Evolutionary conservation across 1,140 invertebrate genomes (phyloP).

Genomic region (Drosophila santomea): DNA sequence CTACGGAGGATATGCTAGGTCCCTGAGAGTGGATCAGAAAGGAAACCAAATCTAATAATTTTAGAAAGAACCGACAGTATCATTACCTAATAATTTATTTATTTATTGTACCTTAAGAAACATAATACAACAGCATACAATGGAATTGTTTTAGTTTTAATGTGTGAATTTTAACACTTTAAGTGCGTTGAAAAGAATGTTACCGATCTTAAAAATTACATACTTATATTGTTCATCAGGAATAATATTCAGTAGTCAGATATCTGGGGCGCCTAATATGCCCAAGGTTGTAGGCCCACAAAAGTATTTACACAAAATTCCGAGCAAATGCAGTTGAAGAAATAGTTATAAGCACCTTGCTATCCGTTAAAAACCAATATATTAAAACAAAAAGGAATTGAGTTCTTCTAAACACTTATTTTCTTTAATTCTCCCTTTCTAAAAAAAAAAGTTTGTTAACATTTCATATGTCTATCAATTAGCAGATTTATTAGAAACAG

Average conservation of each 20-base stretch:
- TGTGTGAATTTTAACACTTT: too few relatives aligned
- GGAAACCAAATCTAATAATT: slow-evolving; percentile 55
- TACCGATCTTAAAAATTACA: too few relatives aligned
- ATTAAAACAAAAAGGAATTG: not conserved
- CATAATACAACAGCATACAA: not conserved
- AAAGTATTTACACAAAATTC: too few relatives aligned
- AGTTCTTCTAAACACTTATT: not conserved
- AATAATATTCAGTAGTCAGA: too few relatives aligned
- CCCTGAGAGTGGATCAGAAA: slow-evolving; percentile 62
- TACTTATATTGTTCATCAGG: too few relatives aligned
- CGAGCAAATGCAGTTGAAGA: too few relatives aligned
- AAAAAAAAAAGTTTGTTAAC: not conserved
- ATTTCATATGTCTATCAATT: not conserved
- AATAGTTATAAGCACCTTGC: too few relatives aligned
- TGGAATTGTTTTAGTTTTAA: not conserved
- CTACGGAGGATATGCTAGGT: slow-evolving; percentile 85
- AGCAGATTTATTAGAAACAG: not conserved
- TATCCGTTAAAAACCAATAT: too few relatives aligned
- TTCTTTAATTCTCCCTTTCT: not conserved
- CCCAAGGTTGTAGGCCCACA: too few relatives aligned
- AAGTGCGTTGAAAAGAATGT: too few relatives aligned
- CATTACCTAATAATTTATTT: slow-evolving; percentile 38
- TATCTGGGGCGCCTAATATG: too few relatives aligned
- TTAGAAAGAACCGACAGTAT: slow-evolving; percentile 18
- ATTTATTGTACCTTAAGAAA: slow-evolving; percentile 46